Base-by-base conservation (phyloP, 2,113 vertebrate species). In the Oryzias curvinotus region DNA sequence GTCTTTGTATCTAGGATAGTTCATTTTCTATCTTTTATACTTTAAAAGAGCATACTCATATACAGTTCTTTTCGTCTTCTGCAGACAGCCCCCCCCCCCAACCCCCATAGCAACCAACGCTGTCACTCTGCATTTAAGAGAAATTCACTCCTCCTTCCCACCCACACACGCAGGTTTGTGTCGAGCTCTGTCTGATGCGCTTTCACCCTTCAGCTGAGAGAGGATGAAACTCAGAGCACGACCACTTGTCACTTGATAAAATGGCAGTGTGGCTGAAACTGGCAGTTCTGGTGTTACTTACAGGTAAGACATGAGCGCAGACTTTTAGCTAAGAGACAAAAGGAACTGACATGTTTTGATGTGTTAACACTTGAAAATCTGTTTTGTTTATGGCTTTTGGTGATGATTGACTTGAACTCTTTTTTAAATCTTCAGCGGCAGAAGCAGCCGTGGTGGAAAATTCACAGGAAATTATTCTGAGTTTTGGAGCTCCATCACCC, bases 291-390 rank as follows among this genome's bases (percentile, higher is more conserved):
- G 3, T 83, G 53, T 19, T 86, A 0, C 67, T 90, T 0, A 65
- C 71, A 80, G 87, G 90, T 91, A 71, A 73, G 81, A 57, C 7
- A 41, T 17, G 1, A 19, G 41, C 46, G 18, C 8, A 41, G 52
- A 63, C 0, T 23, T 26, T 12, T 1, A 1, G 2, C 1, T 7
- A 1, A 23, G 13, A 36, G 26, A 1, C 1, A 8, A 0, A 45
- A 1, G 51, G 0, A 7, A 4, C 44, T 13, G 30, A 18, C 15
- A 53, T 0, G 18, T 8, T 59, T 36, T 16, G 28, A 44, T 57
- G 7, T 41, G 41, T 58, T 36, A 23, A 21, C 13, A n/a, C 13
- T 25, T 51, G 2, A 23, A 43, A 23, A 18, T n/a, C 26, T 59
- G 25, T 6, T 23, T 16, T 28, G 8, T n/a, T 44, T 45, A 4